Evolutionary conservation across 2,888 invertebrate species (phyloP).

Genomic region (Teleogryllus oceanicus): DNA sequence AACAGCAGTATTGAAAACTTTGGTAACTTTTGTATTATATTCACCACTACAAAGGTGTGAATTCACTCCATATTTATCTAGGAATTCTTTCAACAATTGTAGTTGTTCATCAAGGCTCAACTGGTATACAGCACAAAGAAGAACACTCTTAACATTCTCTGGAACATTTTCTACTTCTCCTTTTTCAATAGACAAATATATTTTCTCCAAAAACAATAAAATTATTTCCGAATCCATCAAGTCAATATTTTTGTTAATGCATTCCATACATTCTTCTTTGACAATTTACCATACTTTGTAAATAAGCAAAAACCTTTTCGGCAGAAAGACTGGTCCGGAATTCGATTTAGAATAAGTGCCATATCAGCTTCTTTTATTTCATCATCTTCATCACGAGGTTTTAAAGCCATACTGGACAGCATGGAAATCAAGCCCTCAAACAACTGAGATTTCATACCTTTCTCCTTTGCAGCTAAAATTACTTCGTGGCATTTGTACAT

Average conservation of each 20-base stretch:
- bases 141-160: constrained; percentile 24
- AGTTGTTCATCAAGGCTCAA: constrained; percentile 25
- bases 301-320: constrained; percentile 34
- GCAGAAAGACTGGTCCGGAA: constrained; percentile 28
- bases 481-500: constrained; percentile 29
- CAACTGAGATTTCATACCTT: background rate
- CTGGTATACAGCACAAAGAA: constrained; percentile 23
- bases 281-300: constrained; percentile 22
- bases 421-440: constrained; percentile 26
- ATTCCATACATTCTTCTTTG: constrained; percentile 27
- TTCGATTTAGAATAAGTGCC: constrained; percentile 28
- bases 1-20: constrained; percentile 31
- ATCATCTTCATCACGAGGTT: constrained; percentile 37
- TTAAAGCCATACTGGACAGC: constrained; percentile 29
- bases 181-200: background rate
- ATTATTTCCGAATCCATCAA: constrained; percentile 32
- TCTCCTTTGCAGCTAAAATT: background rate
- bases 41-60: background rate
- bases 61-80: constrained; percentile 21
- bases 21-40: constrained; percentile 23
- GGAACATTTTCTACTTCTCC: background rate
- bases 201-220: constrained; percentile 27
- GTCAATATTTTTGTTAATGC: constrained; percentile 29
- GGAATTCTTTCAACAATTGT: constrained; percentile 25
- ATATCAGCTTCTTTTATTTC: constrained; percentile 34